A percentile compares a stretch with the other conserved stretches of the same genome.
Conservation (phyloP, 2,113 vertebrate genomes). For the Rhea pennata region DNA sequence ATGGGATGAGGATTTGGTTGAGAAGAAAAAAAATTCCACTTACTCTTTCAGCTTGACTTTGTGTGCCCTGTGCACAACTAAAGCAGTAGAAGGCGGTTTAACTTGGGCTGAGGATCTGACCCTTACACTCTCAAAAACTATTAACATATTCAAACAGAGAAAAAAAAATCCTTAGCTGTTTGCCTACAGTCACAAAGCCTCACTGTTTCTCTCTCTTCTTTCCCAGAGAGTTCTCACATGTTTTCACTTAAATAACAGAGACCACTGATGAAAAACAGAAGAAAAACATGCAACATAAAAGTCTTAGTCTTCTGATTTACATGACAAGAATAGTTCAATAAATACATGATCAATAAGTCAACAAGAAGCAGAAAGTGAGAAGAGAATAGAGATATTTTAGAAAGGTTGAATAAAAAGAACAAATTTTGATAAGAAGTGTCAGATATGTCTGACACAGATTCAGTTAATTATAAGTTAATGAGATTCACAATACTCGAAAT, state of each 20-base stretch:
- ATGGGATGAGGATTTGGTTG: not conserved
- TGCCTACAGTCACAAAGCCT: not conserved
- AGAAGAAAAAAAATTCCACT: not conserved
- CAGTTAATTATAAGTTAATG: slow-evolving; percentile 64
- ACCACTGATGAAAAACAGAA: not conserved
- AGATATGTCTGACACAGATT: slow-evolving; percentile 50
- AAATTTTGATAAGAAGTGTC: slow-evolving; percentile 14
- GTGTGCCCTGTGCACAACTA: not conserved
- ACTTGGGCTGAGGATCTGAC: not conserved
- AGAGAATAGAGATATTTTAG: not conserved
- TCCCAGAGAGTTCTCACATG: not conserved
- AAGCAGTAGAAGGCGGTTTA: not conserved
- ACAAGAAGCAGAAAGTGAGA: not conserved
- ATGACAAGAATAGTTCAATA: not conserved
- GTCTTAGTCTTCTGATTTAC: not conserved
- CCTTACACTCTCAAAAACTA: not conserved
- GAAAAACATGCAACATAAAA: not conserved
- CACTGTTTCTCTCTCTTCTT: not conserved
- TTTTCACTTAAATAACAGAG: not conserved
- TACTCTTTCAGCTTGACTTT: not conserved
- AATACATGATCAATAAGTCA: not conserved
- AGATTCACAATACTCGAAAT: slow-evolving; percentile 66
- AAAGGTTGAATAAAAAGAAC: slow-evolving; percentile 19
- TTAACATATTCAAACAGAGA: not conserved
- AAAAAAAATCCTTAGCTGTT: not conserved